Conservation (phyloP, 2,888 invertebrate genomes). For the Meganola albula region DNA sequence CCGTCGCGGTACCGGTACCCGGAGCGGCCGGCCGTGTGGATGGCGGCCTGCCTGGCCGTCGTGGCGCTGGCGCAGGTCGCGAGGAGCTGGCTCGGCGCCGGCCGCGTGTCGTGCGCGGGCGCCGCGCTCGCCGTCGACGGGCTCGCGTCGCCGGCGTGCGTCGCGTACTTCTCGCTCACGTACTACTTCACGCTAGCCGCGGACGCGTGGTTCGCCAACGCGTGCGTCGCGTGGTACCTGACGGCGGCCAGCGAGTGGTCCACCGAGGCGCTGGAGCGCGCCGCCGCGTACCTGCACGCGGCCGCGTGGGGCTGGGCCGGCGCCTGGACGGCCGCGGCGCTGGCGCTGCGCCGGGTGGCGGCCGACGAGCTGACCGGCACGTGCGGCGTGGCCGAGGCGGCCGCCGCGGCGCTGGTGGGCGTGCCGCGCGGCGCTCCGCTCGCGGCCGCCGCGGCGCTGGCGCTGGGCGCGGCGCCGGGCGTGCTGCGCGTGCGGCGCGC, state of each 20-base stretch:
- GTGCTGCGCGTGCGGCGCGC: slow-evolving; percentile 84
- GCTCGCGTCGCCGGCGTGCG: slow-evolving; percentile 78
- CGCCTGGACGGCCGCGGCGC: slow-evolving; percentile 88
- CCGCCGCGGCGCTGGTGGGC: slow-evolving; percentile 79
- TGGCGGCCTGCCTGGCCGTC: slow-evolving; percentile 91
- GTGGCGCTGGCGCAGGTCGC: slow-evolving; percentile 86
- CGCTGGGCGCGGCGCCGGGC: slow-evolving; percentile 85
- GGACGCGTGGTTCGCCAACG: slow-evolving; percentile 91
- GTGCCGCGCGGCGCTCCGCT: slow-evolving; percentile 80
- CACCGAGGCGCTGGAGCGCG: slow-evolving; percentile 91
- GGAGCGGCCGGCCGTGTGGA: slow-evolving; percentile 92
- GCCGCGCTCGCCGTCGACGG: slow-evolving; percentile 67
- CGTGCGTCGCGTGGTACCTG: slow-evolving; percentile 93
- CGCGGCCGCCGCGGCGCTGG: slow-evolving; percentile 83
- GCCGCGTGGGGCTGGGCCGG: slow-evolving; percentile 93
- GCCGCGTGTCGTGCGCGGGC: slow-evolving; percentile 51
- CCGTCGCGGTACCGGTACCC: slow-evolving; percentile 94
- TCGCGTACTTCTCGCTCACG: slow-evolving; percentile 84
- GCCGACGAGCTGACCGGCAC: slow-evolving; percentile 89
- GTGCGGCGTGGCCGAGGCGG: slow-evolving; percentile 83
- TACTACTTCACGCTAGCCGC: slow-evolving; percentile 89
- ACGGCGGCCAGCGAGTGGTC: slow-evolving; percentile 96
- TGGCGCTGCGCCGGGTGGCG: slow-evolving; percentile 86
- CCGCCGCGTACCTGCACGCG: slow-evolving; percentile 90
- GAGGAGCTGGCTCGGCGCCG: slow-evolving; percentile 79